These are phyloP conservation scores for Hystrix brachyura DNA, from an alignment of 2,113 vertebrate genomes.

Conservation along the genomic window DNA sequence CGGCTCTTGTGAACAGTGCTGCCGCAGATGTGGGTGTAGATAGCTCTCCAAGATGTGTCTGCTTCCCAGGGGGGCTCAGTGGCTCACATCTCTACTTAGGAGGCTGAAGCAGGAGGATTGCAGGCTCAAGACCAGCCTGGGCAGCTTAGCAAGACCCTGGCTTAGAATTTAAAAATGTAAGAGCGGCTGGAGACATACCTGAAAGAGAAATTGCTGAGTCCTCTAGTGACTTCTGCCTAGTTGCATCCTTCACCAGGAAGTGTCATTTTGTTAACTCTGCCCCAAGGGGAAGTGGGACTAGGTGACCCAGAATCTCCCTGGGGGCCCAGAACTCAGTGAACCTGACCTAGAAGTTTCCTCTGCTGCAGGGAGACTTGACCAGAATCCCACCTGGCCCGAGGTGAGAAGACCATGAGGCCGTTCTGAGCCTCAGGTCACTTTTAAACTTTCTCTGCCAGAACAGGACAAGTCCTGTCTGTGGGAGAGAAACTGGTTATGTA, in stretches of 20 bases:
- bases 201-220: not conserved
- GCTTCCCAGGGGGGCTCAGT: not conserved
- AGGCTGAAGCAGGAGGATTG: not conserved
- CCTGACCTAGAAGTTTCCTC: not conserved
- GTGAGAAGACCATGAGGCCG: not conserved
- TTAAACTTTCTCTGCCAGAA: not conserved
- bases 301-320: not conserved
- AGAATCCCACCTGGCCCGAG: not conserved
- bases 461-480: not conserved
- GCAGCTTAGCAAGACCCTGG: not conserved
- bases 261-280: not conserved
- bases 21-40: rapidly evolving
- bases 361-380: not conserved
- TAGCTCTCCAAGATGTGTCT: not conserved
- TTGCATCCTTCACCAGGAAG: not conserved
- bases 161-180: not conserved
- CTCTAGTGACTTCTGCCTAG: not conserved
- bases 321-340: not conserved
- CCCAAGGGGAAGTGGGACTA: not conserved
- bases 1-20: too few species aligned
- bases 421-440: not conserved
- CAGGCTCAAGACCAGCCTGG: not conserved
- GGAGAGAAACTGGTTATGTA: not conserved
- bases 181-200: not conserved
- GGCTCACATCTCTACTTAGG: not conserved